These are phyloP conservation scores for Ailurus styani DNA, from an alignment of 2,113 vertebrate genomes.

Conservation along the genomic window DNA sequence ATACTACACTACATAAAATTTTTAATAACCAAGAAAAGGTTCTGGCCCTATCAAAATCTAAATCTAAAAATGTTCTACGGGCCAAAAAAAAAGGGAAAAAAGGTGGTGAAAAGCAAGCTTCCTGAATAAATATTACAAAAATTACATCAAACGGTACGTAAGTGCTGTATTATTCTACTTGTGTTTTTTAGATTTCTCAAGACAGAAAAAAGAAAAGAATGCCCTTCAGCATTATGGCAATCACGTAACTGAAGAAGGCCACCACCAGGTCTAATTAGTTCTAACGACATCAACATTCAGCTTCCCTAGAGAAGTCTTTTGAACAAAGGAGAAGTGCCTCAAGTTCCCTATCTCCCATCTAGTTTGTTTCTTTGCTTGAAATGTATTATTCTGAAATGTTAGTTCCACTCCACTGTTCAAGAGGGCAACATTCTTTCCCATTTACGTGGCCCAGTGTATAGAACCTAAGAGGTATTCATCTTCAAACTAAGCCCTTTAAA, in stretches of 20 bases:
- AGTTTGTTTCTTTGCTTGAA: neutral
- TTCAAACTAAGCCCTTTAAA: neutral
- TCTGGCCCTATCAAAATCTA: neutral
- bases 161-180: neutral
- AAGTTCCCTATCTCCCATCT: neutral
- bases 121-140: conserved; percentile 10
- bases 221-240: neutral
- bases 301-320: neutral
- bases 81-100: neutral
- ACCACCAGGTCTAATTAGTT: neutral
- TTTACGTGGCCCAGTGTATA: neutral
- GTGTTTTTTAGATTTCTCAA: neutral
- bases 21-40: neutral
- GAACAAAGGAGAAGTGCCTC: neutral
- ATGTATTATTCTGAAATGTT: neutral
- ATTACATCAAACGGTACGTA: neutral
- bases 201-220: neutral
- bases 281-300: neutral
- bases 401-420: neutral
- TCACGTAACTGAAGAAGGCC: neutral
- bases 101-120: neutral
- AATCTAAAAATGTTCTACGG: conserved; percentile 7
- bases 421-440: neutral
- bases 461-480: neutral
- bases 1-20: neutral